These are phyloP conservation scores for Aldabrachelys gigantea DNA, from an alignment of 2,113 vertebrate species.

Conservation along the genomic window DNA sequence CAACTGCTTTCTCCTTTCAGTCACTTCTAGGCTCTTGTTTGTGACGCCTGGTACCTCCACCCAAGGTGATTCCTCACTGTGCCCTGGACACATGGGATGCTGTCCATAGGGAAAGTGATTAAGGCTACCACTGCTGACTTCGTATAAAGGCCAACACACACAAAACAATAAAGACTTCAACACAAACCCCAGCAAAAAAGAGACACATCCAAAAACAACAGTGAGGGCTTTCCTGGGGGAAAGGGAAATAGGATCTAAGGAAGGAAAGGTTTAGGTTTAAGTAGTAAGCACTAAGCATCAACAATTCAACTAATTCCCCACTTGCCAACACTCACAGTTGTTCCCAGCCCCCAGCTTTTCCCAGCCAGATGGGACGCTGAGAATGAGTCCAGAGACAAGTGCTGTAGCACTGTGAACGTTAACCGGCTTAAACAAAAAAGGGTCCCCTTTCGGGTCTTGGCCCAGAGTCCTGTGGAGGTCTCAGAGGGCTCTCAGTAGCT, in stretches of 20 bases:
- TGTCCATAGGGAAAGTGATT: neutral
- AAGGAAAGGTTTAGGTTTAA: neutral
- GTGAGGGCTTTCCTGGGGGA: neutral
- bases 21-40: neutral
- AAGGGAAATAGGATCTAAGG: neutral
- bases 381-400: too few relatives aligned
- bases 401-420: neutral
- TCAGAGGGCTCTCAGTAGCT: neutral
- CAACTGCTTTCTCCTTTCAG: neutral
- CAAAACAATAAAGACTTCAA: neutral
- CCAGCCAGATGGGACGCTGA: neutral
- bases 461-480: neutral
- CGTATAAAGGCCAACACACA: neutral
- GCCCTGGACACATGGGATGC: neutral
- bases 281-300: neutral
- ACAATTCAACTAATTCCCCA: neutral
- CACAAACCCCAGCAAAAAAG: neutral
- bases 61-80: neutral
- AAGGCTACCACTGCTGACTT: neutral
- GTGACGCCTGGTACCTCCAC: neutral
- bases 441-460: neutral
- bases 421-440: neutral
- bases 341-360: neutral
- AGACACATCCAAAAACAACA: neutral
- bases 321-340: neutral